Evolutionary conservation across 2,888 invertebrate species (phyloP), one percentile per base, ranked within the genome.

Genomic region (Odontothrips loti): DNA sequence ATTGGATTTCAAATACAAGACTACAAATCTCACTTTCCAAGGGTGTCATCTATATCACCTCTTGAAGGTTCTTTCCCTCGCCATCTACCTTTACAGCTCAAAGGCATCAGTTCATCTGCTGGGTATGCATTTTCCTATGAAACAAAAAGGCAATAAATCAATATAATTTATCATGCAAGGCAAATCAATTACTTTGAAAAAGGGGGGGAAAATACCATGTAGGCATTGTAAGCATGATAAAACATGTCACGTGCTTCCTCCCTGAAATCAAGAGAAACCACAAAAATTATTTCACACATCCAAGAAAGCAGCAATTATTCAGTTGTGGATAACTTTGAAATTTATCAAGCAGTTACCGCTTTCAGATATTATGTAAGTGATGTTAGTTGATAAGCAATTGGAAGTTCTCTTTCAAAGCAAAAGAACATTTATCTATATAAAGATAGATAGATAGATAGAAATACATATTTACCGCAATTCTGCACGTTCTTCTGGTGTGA

Each of bases 21-120:
- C 23, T 15, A 15, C 23, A 17, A 15, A 68, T 89, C 96, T 92
- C 90, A 98, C 97, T 99, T 99, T 89, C 99, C 99, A 83, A 99
- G 90, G 63, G 94, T 93, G 87, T 98, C 98, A 88, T 99, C 99
- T 88, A 99, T 95, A 86, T 99, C 98, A 4, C 99, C 99, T 80
- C 99, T 90, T 84, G 94, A 94, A 6, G 96, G 94, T 80, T 97
- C 96, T 10, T 95, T 90, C 9, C 97, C 98, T 85, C 97, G 90
- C 88, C 93, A 96, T 81, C 99, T 90, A 47, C 98, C 99, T 86
- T 94, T 93, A 88, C 99, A 99, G 86, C 95, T 96, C 63, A 99
- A 89, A 0, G 99, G 99, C 98, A 98, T 98, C 84, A 99, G 89
- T 88, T 99, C 99, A 89, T 99, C 99, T 27, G 98, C 98, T 81